phyloP scores from a whole-genome alignment of 1,140 invertebrate species.

The Wiebesia pumilae region DNA sequence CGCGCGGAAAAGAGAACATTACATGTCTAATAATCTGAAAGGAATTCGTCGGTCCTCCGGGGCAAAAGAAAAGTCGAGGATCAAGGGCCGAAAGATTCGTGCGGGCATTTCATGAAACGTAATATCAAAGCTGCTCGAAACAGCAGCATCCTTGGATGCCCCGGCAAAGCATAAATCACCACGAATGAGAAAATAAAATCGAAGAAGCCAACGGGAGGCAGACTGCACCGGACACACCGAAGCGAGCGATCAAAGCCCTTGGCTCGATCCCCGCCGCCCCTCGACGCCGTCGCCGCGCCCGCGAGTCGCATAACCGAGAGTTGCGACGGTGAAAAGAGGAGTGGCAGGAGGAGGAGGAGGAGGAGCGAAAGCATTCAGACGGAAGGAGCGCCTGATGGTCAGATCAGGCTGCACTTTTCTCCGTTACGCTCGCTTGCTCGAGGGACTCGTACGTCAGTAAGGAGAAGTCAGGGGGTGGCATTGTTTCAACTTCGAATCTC shows the following conservation, averaged over 20 bases:
- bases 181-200: neutral
- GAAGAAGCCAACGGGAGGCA: neutral
- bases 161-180: neutral
- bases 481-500: constrained; percentile 76
- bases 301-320: too few species aligned
- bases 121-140: neutral
- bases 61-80: too few species aligned
- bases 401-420: neutral
- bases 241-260: neutral
- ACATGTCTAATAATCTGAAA: too few species aligned
- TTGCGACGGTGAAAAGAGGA: too few species aligned
- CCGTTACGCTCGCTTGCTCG: neutral
- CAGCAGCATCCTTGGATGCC: neutral
- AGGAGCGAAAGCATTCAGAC: too few species aligned
- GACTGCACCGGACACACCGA: neutral
- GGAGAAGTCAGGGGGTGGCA: constrained; percentile 55
- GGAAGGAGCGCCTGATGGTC: too few species aligned
- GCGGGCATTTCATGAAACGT: neutral
- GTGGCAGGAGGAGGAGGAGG: too few species aligned
- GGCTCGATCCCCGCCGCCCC: too few species aligned
- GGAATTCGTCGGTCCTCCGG: too few species aligned
- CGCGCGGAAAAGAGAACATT: too few species aligned
- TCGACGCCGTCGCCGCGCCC: too few species aligned
- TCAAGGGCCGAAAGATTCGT: too few species aligned
- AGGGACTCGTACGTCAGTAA: constrained; percentile 73